Conservation (phyloP, 2,113 vertebrate species). For the Psephotus haematonotus region DNA sequence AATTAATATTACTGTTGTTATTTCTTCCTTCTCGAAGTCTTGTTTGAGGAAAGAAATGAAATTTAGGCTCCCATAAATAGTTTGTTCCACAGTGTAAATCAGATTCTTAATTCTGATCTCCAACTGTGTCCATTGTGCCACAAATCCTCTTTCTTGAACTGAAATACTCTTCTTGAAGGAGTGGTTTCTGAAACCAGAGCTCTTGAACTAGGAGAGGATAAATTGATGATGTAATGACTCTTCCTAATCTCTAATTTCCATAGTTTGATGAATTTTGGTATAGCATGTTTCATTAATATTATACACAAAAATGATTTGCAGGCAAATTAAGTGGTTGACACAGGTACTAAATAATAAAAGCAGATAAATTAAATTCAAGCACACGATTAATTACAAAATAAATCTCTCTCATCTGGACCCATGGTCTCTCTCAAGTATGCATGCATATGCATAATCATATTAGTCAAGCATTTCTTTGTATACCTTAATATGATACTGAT, state of each 20-base stretch:
- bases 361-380: slow-evolving; percentile 45
- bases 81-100: background rate
- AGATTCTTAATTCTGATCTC: background rate
- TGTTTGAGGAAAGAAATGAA: background rate
- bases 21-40: background rate
- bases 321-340: slow-evolving; percentile 63
- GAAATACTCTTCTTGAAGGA: background rate
- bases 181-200: background rate
- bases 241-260: slow-evolving; percentile 38
- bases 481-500: background rate
- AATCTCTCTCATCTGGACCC: background rate
- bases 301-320: slow-evolving; percentile 34
- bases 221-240: slow-evolving; percentile 5
- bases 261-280: slow-evolving; percentile 47
- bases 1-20: background rate
- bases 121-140: background rate
- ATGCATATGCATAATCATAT: background rate
- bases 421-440: background rate
- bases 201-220: background rate
- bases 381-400: slow-evolving; percentile 37
- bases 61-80: background rate
- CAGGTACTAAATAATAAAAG: slow-evolving; percentile 65
- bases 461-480: slow-evolving; percentile 5
- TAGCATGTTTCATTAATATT: slow-evolving; percentile 50
- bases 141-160: background rate